Evolutionary conservation across 2,888 invertebrate genomes (phyloP), one percentile per base, ranked within the genome.

Genomic region (Cryptus viduatorius): DNA sequence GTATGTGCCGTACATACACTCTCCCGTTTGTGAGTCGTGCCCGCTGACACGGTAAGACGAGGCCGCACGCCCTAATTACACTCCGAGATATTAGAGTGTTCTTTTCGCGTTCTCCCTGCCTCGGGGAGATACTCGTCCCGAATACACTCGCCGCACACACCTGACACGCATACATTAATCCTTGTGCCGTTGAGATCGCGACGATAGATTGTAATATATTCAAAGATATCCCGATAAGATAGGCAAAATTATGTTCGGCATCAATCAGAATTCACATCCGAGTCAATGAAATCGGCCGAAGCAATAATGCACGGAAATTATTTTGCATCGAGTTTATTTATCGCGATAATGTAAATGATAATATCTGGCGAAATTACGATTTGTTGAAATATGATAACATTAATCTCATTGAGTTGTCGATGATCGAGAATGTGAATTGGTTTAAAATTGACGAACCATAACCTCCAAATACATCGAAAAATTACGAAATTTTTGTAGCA

Each of bases 1-100:
- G 42, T 65, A 37, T 53, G 42, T 65, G 65, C 4, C 4, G n/a
- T 29, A 46, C 14, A 14, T 29, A 61, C 69, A 42, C 46, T 50
- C 44, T 53, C 76, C 68, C 65, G 72, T 72, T 46, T 65, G 46
- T 44, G 69, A 79, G 75, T 59, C 64, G 84, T 85, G 83, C 77
- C 79, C 80, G 84, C 84, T 72, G 87, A 86, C 76, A 87, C 87
- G 86, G 86, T 82, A 88, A 83, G 86, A 83, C 83, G 78, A 85
- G 79, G 85, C 85, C 82, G 86, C 86, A 88, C 87, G 88, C 85
- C 88, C 87, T 87, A 87, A 87, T 88, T 88, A 80, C 87, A 87
- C 68, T 72, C 69, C 77, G 42, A 31, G 29, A 64, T 53, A 73
- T 75, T 61, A 64, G 37, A 59, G 65, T 67, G 44, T 80, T 77